These are phyloP conservation scores for Actenoides lindsayi DNA, from an alignment of 2,113 vertebrate species.

Conservation along the genomic window DNA sequence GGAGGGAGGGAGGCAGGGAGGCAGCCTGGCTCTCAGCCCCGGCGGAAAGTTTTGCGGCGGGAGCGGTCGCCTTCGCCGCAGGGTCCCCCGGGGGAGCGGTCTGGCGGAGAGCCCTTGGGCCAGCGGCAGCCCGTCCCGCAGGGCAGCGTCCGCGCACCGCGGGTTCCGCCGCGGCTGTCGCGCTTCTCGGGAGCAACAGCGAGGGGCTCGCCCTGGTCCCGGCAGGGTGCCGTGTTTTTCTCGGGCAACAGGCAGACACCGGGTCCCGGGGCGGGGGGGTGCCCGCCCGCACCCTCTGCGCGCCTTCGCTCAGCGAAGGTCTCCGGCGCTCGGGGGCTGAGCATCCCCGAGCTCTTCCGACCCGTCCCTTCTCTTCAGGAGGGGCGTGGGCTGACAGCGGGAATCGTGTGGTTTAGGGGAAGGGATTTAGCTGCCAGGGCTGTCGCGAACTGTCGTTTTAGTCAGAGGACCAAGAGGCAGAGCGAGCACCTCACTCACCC, in stretches of 20 bases:
- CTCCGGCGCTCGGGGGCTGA: background rate
- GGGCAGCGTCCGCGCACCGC: no score
- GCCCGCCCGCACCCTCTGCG: no score
- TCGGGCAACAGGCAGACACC: background rate
- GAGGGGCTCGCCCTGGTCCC: no score
- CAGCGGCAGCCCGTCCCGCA: background rate
- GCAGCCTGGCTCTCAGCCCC: background rate
- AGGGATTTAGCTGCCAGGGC: background rate
- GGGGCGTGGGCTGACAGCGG: no score
- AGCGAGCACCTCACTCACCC: rapidly evolving
- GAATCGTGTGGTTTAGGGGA: rapidly evolving
- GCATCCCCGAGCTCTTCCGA: background rate
- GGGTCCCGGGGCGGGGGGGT: no score
- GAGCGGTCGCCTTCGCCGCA: background rate
- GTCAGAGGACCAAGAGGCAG: rapidly evolving
- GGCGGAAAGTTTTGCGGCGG: background rate
- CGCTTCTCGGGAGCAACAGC: background rate
- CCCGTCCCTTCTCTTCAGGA: rapidly evolving
- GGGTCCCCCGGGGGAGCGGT: background rate
- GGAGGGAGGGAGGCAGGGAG: background rate
- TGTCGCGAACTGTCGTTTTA: rapidly evolving
- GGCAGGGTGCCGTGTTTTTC: background rate
- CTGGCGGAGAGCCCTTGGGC: no score
- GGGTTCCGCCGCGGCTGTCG: background rate
- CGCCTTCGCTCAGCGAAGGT: background rate